Evolutionary conservation across 2,797 vertebrate species (phyloP).

Genomic region (Syngnathus acus): DNA sequence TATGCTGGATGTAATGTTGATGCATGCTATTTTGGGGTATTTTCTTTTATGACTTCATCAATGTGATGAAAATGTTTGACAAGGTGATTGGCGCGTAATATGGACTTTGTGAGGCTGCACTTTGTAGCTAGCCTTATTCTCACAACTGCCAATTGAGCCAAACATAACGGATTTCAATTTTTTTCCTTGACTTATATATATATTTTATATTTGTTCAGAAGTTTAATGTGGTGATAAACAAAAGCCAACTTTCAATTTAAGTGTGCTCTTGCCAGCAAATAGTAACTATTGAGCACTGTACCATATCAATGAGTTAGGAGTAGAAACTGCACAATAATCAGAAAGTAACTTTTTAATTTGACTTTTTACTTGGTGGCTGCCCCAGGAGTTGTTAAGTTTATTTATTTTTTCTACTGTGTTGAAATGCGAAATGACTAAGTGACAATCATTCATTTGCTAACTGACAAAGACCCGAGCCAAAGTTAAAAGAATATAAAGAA

Average conservation of each 20-base stretch:
- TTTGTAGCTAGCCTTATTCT: conserved; percentile 46
- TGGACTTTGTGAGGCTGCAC: conserved; percentile 30
- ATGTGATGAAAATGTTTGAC: conserved; percentile 5
- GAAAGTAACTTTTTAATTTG: not conserved
- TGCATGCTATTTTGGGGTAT: conserved; percentile 52
- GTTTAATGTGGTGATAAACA: conserved; percentile 9
- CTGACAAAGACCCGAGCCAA: not conserved
- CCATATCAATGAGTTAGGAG: not conserved
- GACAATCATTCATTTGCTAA: conserved; percentile 3
- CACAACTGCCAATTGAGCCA: conserved; percentile 13
- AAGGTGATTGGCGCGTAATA: conserved; percentile 12
- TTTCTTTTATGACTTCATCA: conserved; percentile 38
- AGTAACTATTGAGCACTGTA: not conserved
- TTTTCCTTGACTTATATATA: conserved; percentile 18
- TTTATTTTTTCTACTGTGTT: not conserved
- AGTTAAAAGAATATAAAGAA: not conserved
- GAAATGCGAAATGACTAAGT: not conserved
- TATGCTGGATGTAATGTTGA: conserved; percentile 50
- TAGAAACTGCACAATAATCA: not conserved
- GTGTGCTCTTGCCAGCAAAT: conserved; percentile 2
- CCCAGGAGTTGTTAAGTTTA: not conserved
- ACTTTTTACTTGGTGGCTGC: not conserved
- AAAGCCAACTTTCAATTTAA: conserved; percentile 15
- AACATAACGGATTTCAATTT: conserved; percentile 3
- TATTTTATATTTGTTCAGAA: conserved; percentile 12